Conservation (phyloP, 1,140 invertebrate species). For the Drosophila lacteicornis region DNA sequence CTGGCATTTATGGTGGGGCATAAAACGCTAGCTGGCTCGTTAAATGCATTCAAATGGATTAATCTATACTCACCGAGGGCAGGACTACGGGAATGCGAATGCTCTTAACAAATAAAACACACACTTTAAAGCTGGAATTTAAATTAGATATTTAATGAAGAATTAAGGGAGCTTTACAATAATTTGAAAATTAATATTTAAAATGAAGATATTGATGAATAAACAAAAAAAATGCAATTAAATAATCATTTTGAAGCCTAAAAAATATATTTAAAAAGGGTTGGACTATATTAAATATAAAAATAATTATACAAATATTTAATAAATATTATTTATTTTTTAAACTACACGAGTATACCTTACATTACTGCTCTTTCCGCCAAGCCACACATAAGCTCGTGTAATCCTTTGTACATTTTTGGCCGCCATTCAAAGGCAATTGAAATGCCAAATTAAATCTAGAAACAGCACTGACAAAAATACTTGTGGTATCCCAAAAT, state of each 20-base stretch:
- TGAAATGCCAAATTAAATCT: conserved; percentile 43
- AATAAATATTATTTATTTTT: no score
- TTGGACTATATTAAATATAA: no score
- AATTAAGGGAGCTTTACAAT: no score
- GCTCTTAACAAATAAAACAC: no score
- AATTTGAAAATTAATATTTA: no score
- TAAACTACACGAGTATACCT: not conserved
- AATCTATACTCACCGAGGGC: not conserved
- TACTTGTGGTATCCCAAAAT: no score
- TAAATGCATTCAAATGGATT: conserved; percentile 62
- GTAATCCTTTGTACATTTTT: conserved; percentile 14
- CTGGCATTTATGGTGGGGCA: conserved; percentile 69
- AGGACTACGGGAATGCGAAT: no score
- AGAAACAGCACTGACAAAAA: not conserved
- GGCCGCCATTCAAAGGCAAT: conserved; percentile 51
- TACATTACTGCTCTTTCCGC: not conserved
- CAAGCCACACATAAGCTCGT: not conserved
- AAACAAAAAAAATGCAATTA: no score
- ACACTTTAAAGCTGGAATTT: no score
- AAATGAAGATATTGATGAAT: no score
- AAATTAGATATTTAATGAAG: no score
- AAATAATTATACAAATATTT: not conserved
- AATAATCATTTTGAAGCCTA: not conserved
- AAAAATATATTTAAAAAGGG: not conserved
- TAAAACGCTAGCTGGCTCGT: conserved; percentile 48